These are phyloP conservation scores for Papilio glaucus DNA, from an alignment of 1,140 invertebrate species.

Conservation along the genomic window DNA sequence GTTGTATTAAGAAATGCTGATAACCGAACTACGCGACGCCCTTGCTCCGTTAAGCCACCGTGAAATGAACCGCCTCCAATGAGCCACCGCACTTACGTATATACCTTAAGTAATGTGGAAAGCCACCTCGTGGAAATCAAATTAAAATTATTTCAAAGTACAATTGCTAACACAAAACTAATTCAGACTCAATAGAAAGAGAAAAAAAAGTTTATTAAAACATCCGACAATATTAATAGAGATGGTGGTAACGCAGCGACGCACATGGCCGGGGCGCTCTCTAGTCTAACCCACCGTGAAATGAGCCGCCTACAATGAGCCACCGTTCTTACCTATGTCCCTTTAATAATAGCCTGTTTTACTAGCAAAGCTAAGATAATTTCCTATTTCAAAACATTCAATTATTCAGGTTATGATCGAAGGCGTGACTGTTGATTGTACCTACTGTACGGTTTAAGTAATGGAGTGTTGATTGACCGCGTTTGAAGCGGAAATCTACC, in stretches of 20 bases:
- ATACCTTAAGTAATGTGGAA: conserved; percentile 5
- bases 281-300: conserved; percentile 65
- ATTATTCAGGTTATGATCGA: conserved; percentile 36
- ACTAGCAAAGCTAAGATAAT: conserved; percentile 44
- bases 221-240: conserved; percentile 6
- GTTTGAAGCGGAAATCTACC: conserved; percentile 14
- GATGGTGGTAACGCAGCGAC: conserved; percentile 25
- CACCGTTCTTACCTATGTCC: conserved; percentile 63
- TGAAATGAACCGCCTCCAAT: conserved; percentile 69
- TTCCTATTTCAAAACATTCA: conserved; percentile 44
- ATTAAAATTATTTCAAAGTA: conserved; percentile 22
- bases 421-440: background rate
- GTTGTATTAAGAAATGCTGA: conserved; percentile 34
- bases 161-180: conserved; percentile 13
- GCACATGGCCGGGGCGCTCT: background rate
- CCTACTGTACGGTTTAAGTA: background rate
- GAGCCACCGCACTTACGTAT: conserved; percentile 65
- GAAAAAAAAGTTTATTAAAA: conserved; percentile 23
- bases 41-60: conserved; percentile 61
- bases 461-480: background rate
- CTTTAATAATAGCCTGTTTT: conserved; percentile 47
- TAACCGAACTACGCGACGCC: background rate
- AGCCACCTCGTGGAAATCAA: conserved; percentile 15
- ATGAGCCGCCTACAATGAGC: conserved; percentile 64
- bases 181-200: background rate